Evolutionary conservation across 2,113 vertebrate genomes (phyloP), one percentile per base, ranked within the genome.

Genomic region (Tychaedon coryphoeus): DNA sequence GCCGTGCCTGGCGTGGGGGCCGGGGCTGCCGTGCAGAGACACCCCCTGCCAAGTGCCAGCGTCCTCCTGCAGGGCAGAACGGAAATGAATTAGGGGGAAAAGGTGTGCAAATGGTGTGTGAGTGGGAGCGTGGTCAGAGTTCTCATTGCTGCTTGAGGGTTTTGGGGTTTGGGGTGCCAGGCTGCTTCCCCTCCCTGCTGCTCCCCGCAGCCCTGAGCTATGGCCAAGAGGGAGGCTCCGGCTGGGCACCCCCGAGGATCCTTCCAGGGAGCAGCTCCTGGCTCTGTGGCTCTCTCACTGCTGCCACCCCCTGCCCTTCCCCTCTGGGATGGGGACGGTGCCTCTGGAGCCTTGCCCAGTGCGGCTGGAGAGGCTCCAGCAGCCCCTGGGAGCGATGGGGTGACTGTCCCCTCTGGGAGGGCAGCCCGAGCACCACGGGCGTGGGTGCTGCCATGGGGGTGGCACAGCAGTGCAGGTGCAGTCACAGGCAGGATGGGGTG

Each of bases 361-460:
- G 90, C 0, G 26, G 56, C 87, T 85, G 74, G 45, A 60, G 43
- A 22, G 84, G 60, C 84, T 94, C 11, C 10, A 65, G 1, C 76
- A 31, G 67, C 1, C 0, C 47, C 51, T 34, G 61, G 70, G 24
- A 19, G 12, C 2, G 1, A 4, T 5, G 62, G 78, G 58, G 24
- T 0, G 5, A 12, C 28, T 40, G 9, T 72, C 14, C 64, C 48
- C 61, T 51, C 14, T 3, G 3, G 10, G 43, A 53, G 14, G 42
- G 69, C 56, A 74, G 40, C 29, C 18, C 0, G 1, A 48, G 50
- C 15, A 60, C 76, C 62, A 8, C 0, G 1, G 19, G 22, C 3
- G 3, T 0, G 12, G 50, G 28, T 12, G 36, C 31, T 56, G 50
- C 66, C 9, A 0, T 4, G 12, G 28, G 19, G 34, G 69, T 36